Evolutionary conservation across 2,888 invertebrate species (phyloP), one percentile per base, ranked within the genome.

Genomic region (Drosophila fulvimacula): DNA sequence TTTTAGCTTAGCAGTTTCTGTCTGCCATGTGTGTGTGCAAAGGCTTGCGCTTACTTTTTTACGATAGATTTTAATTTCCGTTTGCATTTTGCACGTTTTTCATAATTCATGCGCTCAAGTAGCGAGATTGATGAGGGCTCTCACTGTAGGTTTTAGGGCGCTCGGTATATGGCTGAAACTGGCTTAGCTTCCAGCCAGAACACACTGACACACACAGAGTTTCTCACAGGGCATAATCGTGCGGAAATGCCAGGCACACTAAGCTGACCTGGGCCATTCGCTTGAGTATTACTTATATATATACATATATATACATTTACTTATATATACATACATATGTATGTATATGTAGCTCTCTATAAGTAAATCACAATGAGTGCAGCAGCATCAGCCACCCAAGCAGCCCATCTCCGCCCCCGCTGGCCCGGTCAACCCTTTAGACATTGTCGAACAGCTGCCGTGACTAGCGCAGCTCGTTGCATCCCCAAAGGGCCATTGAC

Each of bases 401-500:
- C 27, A 7, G 7, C 27, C 27, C 38, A 41, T 38, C 46, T 41
- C 64, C 44, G 17, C 56, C 63, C 39, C 59, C 48, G 5, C 19
- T 34, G n/a, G 24, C 30, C 39, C 11, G 32, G 66, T 82, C 76
- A 81, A 80, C 85, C 86, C 86, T 82, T 83, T 67, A 58, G 61
- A 75, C 71, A 71, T 75, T 83, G 82, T 69, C 73, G 70, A 83
- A 88, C 88, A 83, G 85, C 88, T 84, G 83, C 80, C 85, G 79
- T 81, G 79, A 69, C 70, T 70, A 67, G 73, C 63, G 68, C 55
- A 61, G 69, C 57, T 24, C 53, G 77, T 55, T 73, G 91, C 88
- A 84, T 82, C 88, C 90, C 90, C 88, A 88, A 85, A 85, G 91
- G 91, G 85, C 83, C 91, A 91, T 91, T 92, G 91, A 92, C 92